Conservation (phyloP, 2,888 invertebrate species). For the Thymelicus lineola region DNA sequence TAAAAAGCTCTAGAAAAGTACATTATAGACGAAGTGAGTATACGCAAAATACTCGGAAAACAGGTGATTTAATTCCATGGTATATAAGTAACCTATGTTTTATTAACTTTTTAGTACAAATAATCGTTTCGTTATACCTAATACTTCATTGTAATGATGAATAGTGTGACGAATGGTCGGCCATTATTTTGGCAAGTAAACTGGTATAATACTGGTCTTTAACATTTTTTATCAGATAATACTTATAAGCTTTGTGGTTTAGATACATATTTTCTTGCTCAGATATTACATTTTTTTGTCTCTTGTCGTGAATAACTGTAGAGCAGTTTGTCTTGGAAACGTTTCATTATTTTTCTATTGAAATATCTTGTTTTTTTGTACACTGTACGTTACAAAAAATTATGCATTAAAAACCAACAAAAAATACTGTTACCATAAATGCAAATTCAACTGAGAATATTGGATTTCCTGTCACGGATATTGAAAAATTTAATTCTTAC, state of each 20-base stretch:
- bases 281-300: not conserved
- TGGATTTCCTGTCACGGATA: too few species aligned
- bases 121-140: constrained; percentile 13
- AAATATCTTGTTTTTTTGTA: constrained; percentile 2
- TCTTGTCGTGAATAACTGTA: not conserved
- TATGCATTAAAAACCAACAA: too few species aligned
- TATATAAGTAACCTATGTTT: constrained; percentile 9
- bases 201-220: constrained; percentile 8
- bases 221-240: constrained; percentile 19
- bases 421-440: too few species aligned
- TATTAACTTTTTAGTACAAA: constrained; percentile 27
- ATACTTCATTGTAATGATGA: constrained; percentile 19
- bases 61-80: too few species aligned
- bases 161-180: constrained; percentile 29
- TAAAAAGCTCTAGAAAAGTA: too few species aligned
- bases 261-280: not conserved
- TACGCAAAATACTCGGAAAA: too few species aligned
- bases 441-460: too few species aligned
- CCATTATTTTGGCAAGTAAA: constrained; percentile 19
- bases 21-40: too few species aligned
- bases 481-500: too few species aligned
- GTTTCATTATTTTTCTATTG: not conserved
- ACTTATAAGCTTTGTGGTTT: constrained; percentile 12
- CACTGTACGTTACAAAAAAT: too few species aligned
- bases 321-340: not conserved